Evolutionary conservation across 2,888 invertebrate species (phyloP).

Genomic region (Hesperia comma): DNA sequence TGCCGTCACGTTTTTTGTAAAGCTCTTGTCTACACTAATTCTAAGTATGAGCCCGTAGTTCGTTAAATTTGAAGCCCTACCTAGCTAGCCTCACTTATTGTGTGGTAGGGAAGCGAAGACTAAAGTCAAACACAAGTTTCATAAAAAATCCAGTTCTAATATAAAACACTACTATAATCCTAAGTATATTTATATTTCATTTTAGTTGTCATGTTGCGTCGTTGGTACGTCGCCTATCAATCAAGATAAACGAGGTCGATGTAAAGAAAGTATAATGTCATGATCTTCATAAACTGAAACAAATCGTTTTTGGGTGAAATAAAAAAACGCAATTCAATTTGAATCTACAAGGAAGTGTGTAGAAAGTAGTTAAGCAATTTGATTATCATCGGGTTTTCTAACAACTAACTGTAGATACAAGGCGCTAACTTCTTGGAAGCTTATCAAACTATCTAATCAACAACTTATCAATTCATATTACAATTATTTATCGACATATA

Average conservation of each 20-base stretch:
- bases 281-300: slow-evolving; percentile 11
- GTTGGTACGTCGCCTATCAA: neutral
- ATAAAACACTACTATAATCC: too few species aligned
- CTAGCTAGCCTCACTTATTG: neutral
- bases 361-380: slow-evolving; percentile 22
- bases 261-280: slow-evolving; percentile 9
- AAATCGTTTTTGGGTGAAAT: slow-evolving; percentile 8
- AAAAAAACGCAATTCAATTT: slow-evolving; percentile 6
- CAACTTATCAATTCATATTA: slow-evolving; percentile 15
- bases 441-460: slow-evolving; percentile 24
- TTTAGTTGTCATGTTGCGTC: neutral
- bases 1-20: slow-evolving; percentile 12
- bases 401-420: neutral
- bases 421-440: slow-evolving; percentile 20
- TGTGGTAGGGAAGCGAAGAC: too few species aligned
- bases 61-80: neutral
- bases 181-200: neutral
- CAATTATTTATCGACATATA: slow-evolving; percentile 13
- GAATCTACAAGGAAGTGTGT: slow-evolving; percentile 11
- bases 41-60: neutral
- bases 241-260: neutral
- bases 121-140: neutral
- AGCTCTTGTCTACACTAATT: slow-evolving; percentile 18
- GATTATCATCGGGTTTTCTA: slow-evolving; percentile 28
- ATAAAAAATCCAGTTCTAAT: too few species aligned